Conservation (phyloP, 2,888 invertebrate species). For the Zhuqinia jingwanae region DNA sequence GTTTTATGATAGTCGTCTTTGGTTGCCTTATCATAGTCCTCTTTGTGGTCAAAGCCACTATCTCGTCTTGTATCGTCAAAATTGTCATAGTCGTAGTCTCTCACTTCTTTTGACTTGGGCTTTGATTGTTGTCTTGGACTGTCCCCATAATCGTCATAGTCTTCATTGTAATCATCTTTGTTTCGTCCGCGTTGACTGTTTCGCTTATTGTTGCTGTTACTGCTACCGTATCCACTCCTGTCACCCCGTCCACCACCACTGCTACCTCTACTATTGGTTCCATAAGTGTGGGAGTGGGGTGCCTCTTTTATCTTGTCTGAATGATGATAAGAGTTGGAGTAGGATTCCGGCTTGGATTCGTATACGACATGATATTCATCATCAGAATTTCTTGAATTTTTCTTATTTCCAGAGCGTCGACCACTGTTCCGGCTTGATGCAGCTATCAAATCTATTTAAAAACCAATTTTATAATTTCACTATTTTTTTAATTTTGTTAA, state of each 20-base stretch:
- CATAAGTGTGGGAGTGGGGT: slow-evolving; percentile 24
- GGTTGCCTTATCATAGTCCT: slow-evolving; percentile 46
- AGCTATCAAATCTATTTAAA: slow-evolving; percentile 55
- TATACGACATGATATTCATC: slow-evolving; percentile 68
- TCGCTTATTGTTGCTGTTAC: slow-evolving; percentile 26
- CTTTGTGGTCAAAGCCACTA: slow-evolving; percentile 52
- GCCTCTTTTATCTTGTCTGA: slow-evolving; percentile 41
- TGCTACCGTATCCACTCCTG: slow-evolving; percentile 5
- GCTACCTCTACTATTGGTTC: slow-evolving; percentile 7
- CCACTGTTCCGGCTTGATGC: slow-evolving; percentile 42
- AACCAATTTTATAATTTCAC: not conserved
- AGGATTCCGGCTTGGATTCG: slow-evolving; percentile 60
- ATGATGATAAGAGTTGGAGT: slow-evolving; percentile 63
- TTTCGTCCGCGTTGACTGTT: not conserved
- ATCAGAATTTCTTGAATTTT: slow-evolving; percentile 56
- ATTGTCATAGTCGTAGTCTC: slow-evolving; percentile 65
- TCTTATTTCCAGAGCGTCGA: slow-evolving; percentile 38
- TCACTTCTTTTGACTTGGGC: slow-evolving; percentile 1
- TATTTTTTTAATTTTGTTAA: too few species aligned
- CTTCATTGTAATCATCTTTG: slow-evolving; percentile 14
- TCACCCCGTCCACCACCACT: not conserved
- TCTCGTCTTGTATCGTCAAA: slow-evolving; percentile 43
- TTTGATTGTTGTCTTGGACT: slow-evolving; percentile 45
- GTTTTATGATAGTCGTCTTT: slow-evolving; percentile 64
- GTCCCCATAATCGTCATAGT: slow-evolving; percentile 64